phyloP scores from a whole-genome alignment of 1,140 invertebrate species.

The Cyclina sinensis region DNA sequence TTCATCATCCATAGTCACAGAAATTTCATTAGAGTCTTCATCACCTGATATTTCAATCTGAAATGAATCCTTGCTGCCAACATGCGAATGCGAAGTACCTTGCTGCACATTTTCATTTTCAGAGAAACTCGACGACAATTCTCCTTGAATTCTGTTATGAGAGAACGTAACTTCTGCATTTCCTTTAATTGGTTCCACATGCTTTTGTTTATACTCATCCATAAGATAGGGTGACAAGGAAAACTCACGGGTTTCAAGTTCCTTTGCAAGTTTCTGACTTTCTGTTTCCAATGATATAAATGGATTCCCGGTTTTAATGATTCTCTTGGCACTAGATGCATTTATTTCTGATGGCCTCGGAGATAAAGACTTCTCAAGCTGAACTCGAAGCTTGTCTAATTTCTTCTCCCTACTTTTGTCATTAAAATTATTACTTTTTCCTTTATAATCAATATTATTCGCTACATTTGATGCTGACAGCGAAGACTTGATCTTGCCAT shows the following conservation, averaged over 20 bases:
- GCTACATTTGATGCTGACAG: neutral
- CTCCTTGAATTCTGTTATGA: neutral
- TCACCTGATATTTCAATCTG: conserved; percentile 20
- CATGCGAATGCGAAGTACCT: neutral
- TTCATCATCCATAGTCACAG: conserved; percentile 18
- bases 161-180: neutral
- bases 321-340: neutral
- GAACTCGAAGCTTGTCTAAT: neutral
- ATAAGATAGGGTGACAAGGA: neutral
- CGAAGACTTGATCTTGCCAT: neutral
- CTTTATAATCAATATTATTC: neutral
- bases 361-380: neutral
- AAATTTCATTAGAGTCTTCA: neutral
- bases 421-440: neutral
- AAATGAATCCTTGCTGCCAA: neutral
- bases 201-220: neutral
- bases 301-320: neutral
- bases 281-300: neutral
- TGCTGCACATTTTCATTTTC: neutral
- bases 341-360: neutral
- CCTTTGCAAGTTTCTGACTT: neutral
- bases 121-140: neutral
- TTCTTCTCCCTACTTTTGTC: neutral
- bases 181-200: neutral
- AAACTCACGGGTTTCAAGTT: neutral